These are phyloP conservation scores for Pollimyrus isidori DNA, from an alignment of 2,113 vertebrate species.

Conservation along the genomic window DNA sequence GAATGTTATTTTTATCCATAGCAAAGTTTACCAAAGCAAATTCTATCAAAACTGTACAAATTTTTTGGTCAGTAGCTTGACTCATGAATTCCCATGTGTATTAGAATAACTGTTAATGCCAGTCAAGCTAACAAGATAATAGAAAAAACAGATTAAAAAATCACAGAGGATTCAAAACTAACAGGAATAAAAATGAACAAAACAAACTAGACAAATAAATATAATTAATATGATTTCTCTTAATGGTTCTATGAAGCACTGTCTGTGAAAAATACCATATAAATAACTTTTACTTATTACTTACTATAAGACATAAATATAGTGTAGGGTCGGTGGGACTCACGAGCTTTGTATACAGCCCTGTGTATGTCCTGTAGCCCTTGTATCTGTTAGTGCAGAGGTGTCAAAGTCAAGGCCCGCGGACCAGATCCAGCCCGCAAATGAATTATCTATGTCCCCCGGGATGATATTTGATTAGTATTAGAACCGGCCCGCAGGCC, in stretches of 20 bases:
- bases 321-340: too few relatives aligned
- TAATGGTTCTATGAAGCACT: background rate
- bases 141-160: background rate
- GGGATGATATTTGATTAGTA: too few relatives aligned
- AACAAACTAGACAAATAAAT: too few relatives aligned
- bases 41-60: background rate
- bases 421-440: too few relatives aligned
- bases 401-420: too few relatives aligned
- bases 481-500: too few relatives aligned
- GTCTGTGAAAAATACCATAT: background rate
- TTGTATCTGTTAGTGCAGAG: too few relatives aligned
- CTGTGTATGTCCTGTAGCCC: too few relatives aligned
- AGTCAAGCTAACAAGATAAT: background rate
- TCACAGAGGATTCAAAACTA: too few relatives aligned
- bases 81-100: background rate
- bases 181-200: too few relatives aligned
- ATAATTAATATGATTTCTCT: background rate
- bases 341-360: too few relatives aligned
- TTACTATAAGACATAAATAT: background rate
- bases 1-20: background rate
- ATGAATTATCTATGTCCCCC: too few relatives aligned
- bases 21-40: background rate
- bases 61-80: background rate
- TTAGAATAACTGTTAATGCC: background rate
- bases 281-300: background rate